These are phyloP conservation scores for Trichogramma evanescens DNA, from an alignment of 2,888 invertebrate genomes.

Conservation along the genomic window DNA sequence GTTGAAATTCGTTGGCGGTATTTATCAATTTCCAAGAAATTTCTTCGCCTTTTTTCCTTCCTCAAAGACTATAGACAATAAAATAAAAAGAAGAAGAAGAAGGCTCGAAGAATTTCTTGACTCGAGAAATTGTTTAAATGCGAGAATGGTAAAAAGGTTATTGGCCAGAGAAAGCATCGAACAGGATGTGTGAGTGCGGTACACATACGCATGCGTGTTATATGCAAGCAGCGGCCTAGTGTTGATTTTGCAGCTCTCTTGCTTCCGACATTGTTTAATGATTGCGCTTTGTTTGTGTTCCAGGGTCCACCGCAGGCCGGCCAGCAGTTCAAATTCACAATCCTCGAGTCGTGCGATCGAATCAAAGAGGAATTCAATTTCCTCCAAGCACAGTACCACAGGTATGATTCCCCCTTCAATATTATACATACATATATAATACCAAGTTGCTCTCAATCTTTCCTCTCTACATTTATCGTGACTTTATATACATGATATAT, in stretches of 20 bases:
- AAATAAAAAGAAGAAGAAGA: too few species aligned
- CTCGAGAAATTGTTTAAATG: too few species aligned
- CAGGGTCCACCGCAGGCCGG: slow-evolving; percentile 83
- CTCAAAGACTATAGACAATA: too few species aligned
- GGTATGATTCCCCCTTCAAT: slow-evolving; percentile 51
- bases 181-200: too few species aligned
- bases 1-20: too few species aligned
- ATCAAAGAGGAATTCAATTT: slow-evolving; percentile 95
- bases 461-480: neutral
- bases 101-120: too few species aligned
- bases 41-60: too few species aligned
- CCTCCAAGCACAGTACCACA: slow-evolving; percentile 90
- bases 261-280: slow-evolving; percentile 19
- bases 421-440: neutral
- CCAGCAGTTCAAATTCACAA: slow-evolving; percentile 89
- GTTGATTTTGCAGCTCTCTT: slow-evolving; percentile 16
- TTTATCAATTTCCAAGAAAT: too few species aligned
- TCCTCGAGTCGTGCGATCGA: slow-evolving; percentile 86
- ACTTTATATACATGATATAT: too few species aligned
- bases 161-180: too few species aligned
- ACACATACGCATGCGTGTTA: neutral
- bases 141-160: too few species aligned
- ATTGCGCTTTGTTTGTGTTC: slow-evolving; percentile 42
- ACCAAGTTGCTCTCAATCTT: neutral
- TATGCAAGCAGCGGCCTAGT: neutral